Percentiles rank a stretch among this genome's conserved stretches.
phyloP scores from a whole-genome alignment of 1,140 invertebrate species.

The Brachionus paranguensis region DNA sequence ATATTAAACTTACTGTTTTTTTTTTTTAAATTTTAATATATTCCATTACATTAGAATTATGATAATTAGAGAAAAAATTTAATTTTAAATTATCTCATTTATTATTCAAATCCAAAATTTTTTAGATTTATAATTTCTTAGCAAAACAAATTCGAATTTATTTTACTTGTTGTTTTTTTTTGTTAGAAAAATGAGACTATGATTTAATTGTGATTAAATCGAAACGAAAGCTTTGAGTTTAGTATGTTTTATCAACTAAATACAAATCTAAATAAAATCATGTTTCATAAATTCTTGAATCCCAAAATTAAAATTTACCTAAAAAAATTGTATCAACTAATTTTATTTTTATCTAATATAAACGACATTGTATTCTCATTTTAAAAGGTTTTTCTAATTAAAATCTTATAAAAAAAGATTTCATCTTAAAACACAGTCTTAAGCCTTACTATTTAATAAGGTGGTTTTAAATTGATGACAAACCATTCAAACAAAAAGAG shows the following conservation, averaged over 20 bases:
- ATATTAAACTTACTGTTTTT: background rate
- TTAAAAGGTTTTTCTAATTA: background rate
- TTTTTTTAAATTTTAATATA: background rate
- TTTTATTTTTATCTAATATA: slow-evolving; percentile 23
- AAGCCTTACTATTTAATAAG: background rate
- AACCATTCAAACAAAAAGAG: background rate
- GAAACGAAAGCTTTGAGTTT: background rate
- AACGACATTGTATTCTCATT: background rate
- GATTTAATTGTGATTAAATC: background rate
- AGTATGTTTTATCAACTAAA: background rate
- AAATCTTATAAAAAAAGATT: background rate
- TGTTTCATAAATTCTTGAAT: background rate
- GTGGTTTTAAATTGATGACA: background rate
- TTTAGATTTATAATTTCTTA: background rate
- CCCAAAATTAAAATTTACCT: background rate
- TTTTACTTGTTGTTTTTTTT: background rate
- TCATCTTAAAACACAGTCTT: background rate
- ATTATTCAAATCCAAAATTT: background rate
- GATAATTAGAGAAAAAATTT: background rate
- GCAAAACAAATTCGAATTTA: background rate
- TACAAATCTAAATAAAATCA: slow-evolving; percentile 9
- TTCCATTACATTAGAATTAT: background rate
- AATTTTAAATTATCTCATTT: background rate
- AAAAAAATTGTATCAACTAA: slow-evolving; percentile 14
- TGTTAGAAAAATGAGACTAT: background rate